Evolutionary conservation across 2,113 vertebrate species (phyloP).

Genomic region (Boleophthalmus pectinirostris): DNA sequence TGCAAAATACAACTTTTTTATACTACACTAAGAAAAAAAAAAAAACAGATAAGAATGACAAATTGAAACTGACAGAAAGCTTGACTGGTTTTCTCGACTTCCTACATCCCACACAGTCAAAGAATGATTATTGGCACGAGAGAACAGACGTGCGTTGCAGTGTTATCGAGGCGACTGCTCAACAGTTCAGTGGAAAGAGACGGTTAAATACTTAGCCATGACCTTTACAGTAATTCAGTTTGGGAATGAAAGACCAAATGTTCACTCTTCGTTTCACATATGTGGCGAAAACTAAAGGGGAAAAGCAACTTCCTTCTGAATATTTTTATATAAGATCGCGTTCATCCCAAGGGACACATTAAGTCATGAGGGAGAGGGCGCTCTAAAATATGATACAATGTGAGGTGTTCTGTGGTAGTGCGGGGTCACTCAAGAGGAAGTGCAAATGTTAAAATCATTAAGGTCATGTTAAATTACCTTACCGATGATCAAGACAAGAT

Average conservation of each 20-base stretch:
- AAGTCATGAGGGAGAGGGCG: slow-evolving; percentile 21
- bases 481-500: slow-evolving; percentile 17
- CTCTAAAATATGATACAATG: slow-evolving; percentile 33
- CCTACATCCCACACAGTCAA: slow-evolving; percentile 58
- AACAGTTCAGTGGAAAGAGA: slow-evolving; percentile 65
- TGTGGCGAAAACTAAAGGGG: slow-evolving; percentile 30
- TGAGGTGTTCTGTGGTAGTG: slow-evolving; percentile 30
- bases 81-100: slow-evolving; percentile 26
- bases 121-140: slow-evolving; percentile 43
- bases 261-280: slow-evolving; percentile 35
- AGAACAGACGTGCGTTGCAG: slow-evolving; percentile 32
- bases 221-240: slow-evolving; percentile 42
- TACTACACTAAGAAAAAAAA: neutral
- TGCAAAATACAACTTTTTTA: neutral
- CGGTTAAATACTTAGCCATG: slow-evolving; percentile 47
- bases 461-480: slow-evolving; percentile 29
- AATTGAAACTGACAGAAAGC: slow-evolving; percentile 44
- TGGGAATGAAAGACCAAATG: slow-evolving; percentile 34
- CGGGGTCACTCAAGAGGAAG: slow-evolving; percentile 32
- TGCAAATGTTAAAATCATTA: slow-evolving; percentile 48
- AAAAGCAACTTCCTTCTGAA: slow-evolving; percentile 43
- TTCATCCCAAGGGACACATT: slow-evolving; percentile 39
- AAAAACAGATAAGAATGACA: slow-evolving; percentile 16
- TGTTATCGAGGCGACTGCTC: slow-evolving; percentile 52
- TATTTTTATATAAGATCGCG: slow-evolving; percentile 33